Evolutionary conservation across 2,113 vertebrate species (phyloP).

Genomic region (Arenaria interpres): DNA sequence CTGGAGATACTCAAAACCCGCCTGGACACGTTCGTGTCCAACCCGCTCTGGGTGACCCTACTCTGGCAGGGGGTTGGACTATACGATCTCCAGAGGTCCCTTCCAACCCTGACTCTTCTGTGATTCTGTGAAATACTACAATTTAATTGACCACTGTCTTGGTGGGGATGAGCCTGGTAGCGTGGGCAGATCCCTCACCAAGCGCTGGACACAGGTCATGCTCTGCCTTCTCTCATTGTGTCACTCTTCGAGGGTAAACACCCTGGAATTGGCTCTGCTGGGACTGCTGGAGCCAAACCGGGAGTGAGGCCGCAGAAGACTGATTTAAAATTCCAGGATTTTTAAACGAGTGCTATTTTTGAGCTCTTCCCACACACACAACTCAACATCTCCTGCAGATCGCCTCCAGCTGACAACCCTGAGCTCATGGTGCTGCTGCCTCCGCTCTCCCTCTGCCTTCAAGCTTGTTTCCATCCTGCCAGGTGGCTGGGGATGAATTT

Average conservation of each 20-base stretch:
- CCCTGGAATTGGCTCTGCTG: neutral
- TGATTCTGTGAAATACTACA: accelerated
- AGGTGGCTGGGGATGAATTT: neutral
- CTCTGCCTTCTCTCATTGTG: neutral
- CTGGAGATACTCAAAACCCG: neutral
- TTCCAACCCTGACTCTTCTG: neutral
- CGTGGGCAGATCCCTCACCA: neutral
- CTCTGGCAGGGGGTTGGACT: neutral
- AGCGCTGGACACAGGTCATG: accelerated
- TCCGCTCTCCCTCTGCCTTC: neutral
- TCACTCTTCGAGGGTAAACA: neutral
- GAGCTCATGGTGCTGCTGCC: neutral
- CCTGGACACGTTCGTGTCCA: neutral
- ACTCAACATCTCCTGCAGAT: neutral
- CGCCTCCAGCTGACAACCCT: constrained; percentile 16
- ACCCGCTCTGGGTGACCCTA: neutral
- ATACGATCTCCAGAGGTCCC: neutral
- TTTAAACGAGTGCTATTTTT: neutral
- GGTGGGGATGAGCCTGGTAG: too few species aligned
- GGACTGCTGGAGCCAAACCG: neutral
- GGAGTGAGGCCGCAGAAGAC: neutral
- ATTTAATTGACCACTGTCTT: accelerated
- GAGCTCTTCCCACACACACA: neutral
- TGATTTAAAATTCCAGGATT: neutral
- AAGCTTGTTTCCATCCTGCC: neutral